A percentile compares a stretch with the other conserved stretches of the same genome.
phyloP scores from a whole-genome alignment of 1,140 invertebrate species.

The Drosophila varians region DNA sequence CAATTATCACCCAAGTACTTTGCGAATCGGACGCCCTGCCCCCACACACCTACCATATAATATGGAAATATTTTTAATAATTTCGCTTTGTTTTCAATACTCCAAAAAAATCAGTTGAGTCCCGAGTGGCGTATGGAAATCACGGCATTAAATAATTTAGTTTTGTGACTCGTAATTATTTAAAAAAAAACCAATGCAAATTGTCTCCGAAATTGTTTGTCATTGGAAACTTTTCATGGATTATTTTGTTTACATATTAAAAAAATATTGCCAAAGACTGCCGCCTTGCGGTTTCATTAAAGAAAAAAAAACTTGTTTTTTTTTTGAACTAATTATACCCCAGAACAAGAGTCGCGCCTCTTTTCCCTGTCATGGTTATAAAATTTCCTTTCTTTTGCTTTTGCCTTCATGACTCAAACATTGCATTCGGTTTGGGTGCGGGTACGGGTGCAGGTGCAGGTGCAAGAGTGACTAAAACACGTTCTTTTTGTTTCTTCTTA shows the following conservation, averaged over 20 bases:
- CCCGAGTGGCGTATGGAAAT: conserved; percentile 6
- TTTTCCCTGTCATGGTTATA: conserved; percentile 22
- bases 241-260: conserved; percentile 32
- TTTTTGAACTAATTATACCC: conserved; percentile 25
- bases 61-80: conserved; percentile 51
- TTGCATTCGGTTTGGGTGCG: conserved; percentile 4
- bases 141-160: conserved; percentile 38
- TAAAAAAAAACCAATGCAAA: conserved; percentile 36
- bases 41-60: conserved; percentile 18
- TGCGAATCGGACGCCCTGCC: neutral
- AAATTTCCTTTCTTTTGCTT: conserved; percentile 6
- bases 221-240: conserved; percentile 37
- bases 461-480: conserved; percentile 12
- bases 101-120: neutral
- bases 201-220: conserved; percentile 40
- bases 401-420: conserved; percentile 14
- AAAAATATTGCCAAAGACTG: conserved; percentile 10
- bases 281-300: neutral
- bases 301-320: conserved; percentile 32
- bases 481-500: neutral
- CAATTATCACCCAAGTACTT: conserved; percentile 43
- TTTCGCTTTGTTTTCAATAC: conserved; percentile 28
- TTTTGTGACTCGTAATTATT: conserved; percentile 40
- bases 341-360: conserved; percentile 23
- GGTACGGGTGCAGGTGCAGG: conserved; percentile 42